These are phyloP conservation scores for Cremastinae sp. DNA, from an alignment of 2,888 invertebrate species.

Conservation along the genomic window DNA sequence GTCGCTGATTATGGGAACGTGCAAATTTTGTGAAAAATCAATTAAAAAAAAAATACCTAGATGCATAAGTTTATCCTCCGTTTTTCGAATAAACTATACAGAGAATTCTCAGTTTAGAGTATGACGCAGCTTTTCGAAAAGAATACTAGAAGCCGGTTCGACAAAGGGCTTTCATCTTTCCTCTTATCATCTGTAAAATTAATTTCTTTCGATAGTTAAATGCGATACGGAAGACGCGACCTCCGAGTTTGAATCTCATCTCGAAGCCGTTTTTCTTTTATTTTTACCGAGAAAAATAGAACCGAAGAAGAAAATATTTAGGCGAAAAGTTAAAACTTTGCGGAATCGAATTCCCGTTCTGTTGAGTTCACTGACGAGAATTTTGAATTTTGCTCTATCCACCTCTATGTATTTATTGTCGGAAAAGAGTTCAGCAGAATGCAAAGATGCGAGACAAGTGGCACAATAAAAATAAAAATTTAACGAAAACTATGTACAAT, in stretches of 20 bases:
- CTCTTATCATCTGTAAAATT: constrained; percentile 72
- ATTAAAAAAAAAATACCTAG: constrained; percentile 61
- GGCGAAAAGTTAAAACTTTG: constrained; percentile 63
- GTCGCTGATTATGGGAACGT: constrained; percentile 29
- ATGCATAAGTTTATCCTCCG: constrained; percentile 41
- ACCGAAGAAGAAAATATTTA: constrained; percentile 42
- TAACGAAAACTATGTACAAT: neutral
- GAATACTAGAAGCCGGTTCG: constrained; percentile 73
- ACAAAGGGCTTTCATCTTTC: constrained; percentile 71
- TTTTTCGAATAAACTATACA: constrained; percentile 62
- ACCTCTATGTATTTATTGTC: constrained; percentile 20
- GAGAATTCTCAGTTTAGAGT: constrained; percentile 66
- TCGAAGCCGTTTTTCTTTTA: constrained; percentile 24
- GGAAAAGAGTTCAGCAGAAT: constrained; percentile 22
- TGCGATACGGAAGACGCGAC: constrained; percentile 39
- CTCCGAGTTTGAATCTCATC: constrained; percentile 15
- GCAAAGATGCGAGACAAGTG: constrained; percentile 28
- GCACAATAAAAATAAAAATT: constrained; percentile 17
- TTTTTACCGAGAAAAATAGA: constrained; percentile 40
- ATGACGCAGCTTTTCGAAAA: constrained; percentile 75
- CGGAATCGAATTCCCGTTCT: constrained; percentile 37
- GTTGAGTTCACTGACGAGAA: constrained; percentile 3
- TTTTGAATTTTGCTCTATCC: constrained; percentile 12
- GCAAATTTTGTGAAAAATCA: constrained; percentile 45
- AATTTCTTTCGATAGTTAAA: constrained; percentile 60